Base-by-base conservation (phyloP, 2,113 vertebrate species). In the Leucoraja erinaceus region DNA sequence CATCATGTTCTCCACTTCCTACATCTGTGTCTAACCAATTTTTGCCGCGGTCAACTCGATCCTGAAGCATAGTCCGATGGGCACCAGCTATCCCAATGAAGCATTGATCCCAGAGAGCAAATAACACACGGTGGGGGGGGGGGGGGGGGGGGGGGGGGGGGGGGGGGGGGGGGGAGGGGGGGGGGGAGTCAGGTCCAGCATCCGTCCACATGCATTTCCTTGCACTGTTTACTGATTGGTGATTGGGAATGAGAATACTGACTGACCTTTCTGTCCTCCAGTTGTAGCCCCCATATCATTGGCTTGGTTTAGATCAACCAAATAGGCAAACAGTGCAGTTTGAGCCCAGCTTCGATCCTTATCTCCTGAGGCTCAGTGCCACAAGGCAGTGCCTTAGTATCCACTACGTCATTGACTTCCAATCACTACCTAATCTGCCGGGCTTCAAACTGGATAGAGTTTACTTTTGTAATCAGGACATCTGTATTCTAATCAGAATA, bases 401-500 rank as follows among this genome's bases (percentile, higher is more conserved):
- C 83, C 59, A 88, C 14, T 18, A 14, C 31, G 25, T 14, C n/a
- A 59, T 12, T 86, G 81, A 61, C 5, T 61, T 86, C 81, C 54
- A 59, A 22, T 86, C 59, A 86, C 81, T 59, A 61, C 56, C 28
- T 63, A 66, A 66, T 77, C 75, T 63, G 83, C 59, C 79, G 31
- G 28, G 28, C 83, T 63, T n/a, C 83, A 59, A 59, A 59, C 63
- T 59, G 54, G 81, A 84, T 25, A 20, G 31, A 66, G 61, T 61
- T 54, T 81, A 88, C 61, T 88, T 88, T 59, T 31, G 12, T 31
- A 63, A 88, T 66, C 59, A 18, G 61, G 83, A 63, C 11, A 63
- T 88, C 31, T 88, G 83, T 88, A 88, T 16, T 28, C 59, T 61
- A 88, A 86, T 63, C n/a, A n/a, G n/a, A n/a, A n/a, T n/a, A n/a